Percentiles rank a stretch among this genome's conserved stretches.
Evolutionary conservation across 2,797 vertebrate genomes (phyloP).

Genomic region (Anguilla marmorata): DNA sequence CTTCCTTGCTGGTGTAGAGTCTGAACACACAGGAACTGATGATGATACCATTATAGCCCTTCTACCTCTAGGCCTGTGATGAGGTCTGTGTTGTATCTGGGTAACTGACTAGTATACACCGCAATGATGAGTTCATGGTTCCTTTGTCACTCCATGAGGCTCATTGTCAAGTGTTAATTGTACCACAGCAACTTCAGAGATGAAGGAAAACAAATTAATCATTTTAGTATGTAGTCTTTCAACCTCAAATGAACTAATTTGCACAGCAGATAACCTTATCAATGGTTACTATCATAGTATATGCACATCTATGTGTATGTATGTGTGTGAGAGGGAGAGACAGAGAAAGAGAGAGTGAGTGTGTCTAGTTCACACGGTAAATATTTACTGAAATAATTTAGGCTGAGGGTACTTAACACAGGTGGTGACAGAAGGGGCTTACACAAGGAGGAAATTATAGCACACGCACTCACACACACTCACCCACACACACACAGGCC

Average conservation of each 20-base stretch:
- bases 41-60: neutral
- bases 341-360: neutral
- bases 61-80: neutral
- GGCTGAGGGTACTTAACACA: neutral
- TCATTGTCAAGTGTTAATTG: neutral
- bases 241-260: neutral
- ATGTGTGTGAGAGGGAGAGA: too few species aligned
- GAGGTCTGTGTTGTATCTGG: neutral
- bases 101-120: neutral
- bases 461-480: neutral
- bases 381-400: conserved; percentile 1
- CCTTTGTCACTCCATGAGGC: neutral
- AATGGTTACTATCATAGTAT: neutral
- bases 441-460: conserved; percentile 11
- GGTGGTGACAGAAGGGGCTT: conserved; percentile 11
- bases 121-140: neutral
- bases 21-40: neutral
- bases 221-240: neutral
- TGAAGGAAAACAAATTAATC: neutral
- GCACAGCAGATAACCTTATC: neutral
- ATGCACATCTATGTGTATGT: neutral
- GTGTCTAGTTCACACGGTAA: neutral
- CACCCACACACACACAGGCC: neutral
- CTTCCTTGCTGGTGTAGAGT: neutral
- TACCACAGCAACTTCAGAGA: neutral